Evolutionary conservation across 2,797 vertebrate genomes (phyloP), one percentile per base, ranked within the genome.

Genomic region (Spinus pinus): DNA sequence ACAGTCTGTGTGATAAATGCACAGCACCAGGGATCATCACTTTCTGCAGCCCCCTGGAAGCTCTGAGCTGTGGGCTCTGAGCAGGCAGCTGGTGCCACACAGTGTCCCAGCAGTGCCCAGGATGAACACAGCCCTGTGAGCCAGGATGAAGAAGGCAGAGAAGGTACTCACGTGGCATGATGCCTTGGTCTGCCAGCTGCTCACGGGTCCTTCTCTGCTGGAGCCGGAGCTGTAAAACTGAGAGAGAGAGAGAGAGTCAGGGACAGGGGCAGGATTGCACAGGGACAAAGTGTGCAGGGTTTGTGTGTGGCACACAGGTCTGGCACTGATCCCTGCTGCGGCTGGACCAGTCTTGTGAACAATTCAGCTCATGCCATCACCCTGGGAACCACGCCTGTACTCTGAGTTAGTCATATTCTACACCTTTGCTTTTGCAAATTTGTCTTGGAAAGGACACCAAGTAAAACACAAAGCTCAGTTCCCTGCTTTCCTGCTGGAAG

Each of bases 181-280:
- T 98, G 98, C 98, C 98, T 98, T 99, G 99, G 98, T 98, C 98
- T 98, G 98, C 98, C 97, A 99, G 98, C 97, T 99, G 99, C 97
- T 99, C 99, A 96, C 99, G 98, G 93, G 98, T 99, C 98, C 99
- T 98, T 97, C 99, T 99, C 98, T 99, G 99, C 97, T 99, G 99
- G 97, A 99, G 99, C 97, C 99, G 99, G 96, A 99, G 98, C 99
- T 99, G 99, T 95, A 99, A 98, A 98, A 99, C 99, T 99, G 97
- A 97, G 91, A 95, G 39, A 93, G 31, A 73, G n/a, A 73, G 69
- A 93, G 30, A 75, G 67, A 4, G 74, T 97, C 92, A 97, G 94
- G 65, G 85, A 71, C 54, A 69, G 72, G 72, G 62, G 54, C 33
- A 41, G 60, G 47, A 65, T 12, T 75, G 57, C 4, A 22, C 41